Percentiles rank a stretch among this genome's conserved stretches.
phyloP scores from a whole-genome alignment of 1,140 invertebrate species.

The Calephelis nemesis region DNA sequence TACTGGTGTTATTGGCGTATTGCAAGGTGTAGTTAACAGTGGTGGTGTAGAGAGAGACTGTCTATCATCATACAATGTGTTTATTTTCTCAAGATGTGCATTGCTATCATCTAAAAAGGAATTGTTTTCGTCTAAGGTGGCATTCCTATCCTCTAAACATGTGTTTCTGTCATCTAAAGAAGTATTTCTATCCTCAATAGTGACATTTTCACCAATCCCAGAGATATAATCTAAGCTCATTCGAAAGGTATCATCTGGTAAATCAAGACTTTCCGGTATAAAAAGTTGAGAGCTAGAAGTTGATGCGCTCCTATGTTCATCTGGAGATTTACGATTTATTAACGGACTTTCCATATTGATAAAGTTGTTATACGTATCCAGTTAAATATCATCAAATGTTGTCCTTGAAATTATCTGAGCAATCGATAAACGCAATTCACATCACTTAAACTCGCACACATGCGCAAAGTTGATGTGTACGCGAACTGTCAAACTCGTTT shows the following conservation, averaged over 20 bases:
- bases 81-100: constrained; percentile 48
- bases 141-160: neutral
- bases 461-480: constrained; percentile 52
- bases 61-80: neutral
- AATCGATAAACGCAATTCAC: constrained; percentile 75
- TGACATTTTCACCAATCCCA: constrained; percentile 62
- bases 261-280: constrained; percentile 55
- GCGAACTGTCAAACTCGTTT: constrained; percentile 73
- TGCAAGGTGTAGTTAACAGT: neutral
- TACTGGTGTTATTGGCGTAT: constrained; percentile 14
- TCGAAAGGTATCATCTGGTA: constrained; percentile 64
- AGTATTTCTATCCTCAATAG: constrained; percentile 39
- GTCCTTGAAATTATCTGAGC: constrained; percentile 73
- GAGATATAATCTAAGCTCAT: constrained; percentile 61
- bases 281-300: constrained; percentile 54
- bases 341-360: constrained; percentile 49
- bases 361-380: constrained; percentile 2
- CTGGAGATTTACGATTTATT: constrained; percentile 40
- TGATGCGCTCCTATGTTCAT: constrained; percentile 35
- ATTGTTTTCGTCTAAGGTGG: neutral
- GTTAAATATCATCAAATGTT: constrained; percentile 18
- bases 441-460: constrained; percentile 64
- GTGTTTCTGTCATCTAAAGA: constrained; percentile 4
- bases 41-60: neutral
- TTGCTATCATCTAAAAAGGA: constrained; percentile 46